Evolutionary conservation across 2,888 invertebrate species (phyloP), one percentile per base, ranked within the genome.

Genomic region (Hypomecis punctinalis): DNA sequence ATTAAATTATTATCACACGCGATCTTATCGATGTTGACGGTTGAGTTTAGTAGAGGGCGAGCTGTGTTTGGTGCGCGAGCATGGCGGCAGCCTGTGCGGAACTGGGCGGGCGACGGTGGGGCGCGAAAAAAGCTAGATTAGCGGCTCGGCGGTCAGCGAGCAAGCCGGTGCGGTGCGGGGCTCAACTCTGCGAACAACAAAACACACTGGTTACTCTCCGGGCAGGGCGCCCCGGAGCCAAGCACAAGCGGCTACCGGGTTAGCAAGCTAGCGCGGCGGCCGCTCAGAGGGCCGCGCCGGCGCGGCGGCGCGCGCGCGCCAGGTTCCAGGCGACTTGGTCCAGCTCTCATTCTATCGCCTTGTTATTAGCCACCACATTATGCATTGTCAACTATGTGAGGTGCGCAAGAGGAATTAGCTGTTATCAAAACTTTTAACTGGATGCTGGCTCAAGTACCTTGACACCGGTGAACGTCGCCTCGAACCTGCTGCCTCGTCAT

Each of bases 141-240:
- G 91, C 93, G 87, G 92, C 91, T 91, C 91, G 90, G 93, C 90
- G 89, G 90, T 89, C 92, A 89, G 91, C 91, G 91, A 90, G 86
- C 86, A 91, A 92, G 91, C 91, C 91, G 93, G 89, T 89, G 90
- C 88, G 89, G 86, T 91, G 92, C 89, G 89, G 92, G 91, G 86
- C 90, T 90, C 91, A 93, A 92, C 88, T 93, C 93, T 93, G 93
- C 90, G 93, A 93, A 93, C 93, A 93, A 93, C 90, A 93, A 93
- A 92, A 92, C 91, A 92, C 91, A 92, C 87, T 84, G 88, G 91
- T 92, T 93, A 92, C 82, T 92, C 90, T 90, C 91, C 89, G 90
- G 90, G 88, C 85, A 75, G 80, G 78, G 71, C 74, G 85, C 85
- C 89, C 91, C 90, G 90, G 90, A 90, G 91, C 90, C 92, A 91